Percentiles rank a stretch among this genome's conserved stretches.
Conservation (phyloP, 2,113 vertebrate species). For the Phodopus roborovskii region DNA sequence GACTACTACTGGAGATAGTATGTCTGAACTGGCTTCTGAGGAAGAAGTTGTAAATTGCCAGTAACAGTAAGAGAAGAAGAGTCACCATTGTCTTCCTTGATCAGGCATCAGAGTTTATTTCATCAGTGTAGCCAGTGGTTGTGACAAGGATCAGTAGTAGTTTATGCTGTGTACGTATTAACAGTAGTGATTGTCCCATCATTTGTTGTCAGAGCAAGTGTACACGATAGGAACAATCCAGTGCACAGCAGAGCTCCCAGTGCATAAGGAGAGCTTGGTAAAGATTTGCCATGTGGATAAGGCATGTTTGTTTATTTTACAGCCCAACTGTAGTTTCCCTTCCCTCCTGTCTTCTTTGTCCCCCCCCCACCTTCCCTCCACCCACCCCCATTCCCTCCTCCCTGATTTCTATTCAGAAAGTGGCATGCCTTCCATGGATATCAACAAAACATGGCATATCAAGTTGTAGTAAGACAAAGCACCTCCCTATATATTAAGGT, state of each 20-base stretch:
- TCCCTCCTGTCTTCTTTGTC: background rate
- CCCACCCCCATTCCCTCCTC: background rate
- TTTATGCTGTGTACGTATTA: background rate
- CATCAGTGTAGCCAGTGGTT: background rate
- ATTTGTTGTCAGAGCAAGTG: background rate
- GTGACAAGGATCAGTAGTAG: background rate
- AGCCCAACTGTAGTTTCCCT: background rate
- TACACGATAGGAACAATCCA: background rate
- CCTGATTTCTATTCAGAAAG: background rate
- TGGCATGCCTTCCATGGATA: background rate
- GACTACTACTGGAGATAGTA: too few relatives aligned
- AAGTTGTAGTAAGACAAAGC: background rate
- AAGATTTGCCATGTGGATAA: background rate
- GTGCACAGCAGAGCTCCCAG: accelerated
- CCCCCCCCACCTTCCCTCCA: too few relatives aligned
- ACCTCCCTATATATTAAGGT: background rate
- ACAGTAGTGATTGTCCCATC: background rate
- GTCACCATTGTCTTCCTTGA: background rate
- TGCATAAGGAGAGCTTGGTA: background rate
- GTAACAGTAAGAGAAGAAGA: background rate
- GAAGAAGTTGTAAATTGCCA: background rate
- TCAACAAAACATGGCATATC: background rate
- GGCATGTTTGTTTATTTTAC: background rate
- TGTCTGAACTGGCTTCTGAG: background rate
- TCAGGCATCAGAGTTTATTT: background rate